Conservation (phyloP, 1,140 invertebrate genomes). For the Drosophila biarmipes region DNA sequence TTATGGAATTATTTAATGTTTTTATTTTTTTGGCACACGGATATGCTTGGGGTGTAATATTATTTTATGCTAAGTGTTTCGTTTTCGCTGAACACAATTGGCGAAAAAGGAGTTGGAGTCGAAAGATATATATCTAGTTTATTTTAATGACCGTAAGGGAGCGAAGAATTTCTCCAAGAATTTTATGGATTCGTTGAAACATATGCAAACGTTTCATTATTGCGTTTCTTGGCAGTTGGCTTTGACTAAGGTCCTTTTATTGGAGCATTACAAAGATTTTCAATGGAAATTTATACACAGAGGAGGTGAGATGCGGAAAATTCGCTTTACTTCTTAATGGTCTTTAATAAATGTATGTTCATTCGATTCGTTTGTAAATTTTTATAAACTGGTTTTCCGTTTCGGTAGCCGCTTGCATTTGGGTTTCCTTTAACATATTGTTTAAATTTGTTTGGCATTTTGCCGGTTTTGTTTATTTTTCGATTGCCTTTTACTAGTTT, state of each 20-base stretch:
- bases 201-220: slow-evolving; percentile 51
- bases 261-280: slow-evolving; percentile 8
- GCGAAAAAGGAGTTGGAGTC: slow-evolving; percentile 31
- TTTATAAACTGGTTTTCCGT: slow-evolving; percentile 9
- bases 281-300: slow-evolving; percentile 21
- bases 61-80: slow-evolving; percentile 58
- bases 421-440: slow-evolving; percentile 17
- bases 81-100: slow-evolving; percentile 66
- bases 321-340: neutral
- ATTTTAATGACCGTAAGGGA: slow-evolving; percentile 54
- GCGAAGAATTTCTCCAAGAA: slow-evolving; percentile 17
- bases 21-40: slow-evolving; percentile 55
- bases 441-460: slow-evolving; percentile 10
- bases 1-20: slow-evolving; percentile 19
- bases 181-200: slow-evolving; percentile 31
- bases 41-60: slow-evolving; percentile 61
- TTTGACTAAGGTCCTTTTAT: slow-evolving; percentile 16
- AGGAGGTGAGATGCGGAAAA: slow-evolving; percentile 2
- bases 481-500: slow-evolving; percentile 17
- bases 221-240: slow-evolving; percentile 68
- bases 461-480: slow-evolving; percentile 8
- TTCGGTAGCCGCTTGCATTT: slow-evolving; percentile 16
- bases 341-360: slow-evolving; percentile 17
- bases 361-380: slow-evolving; percentile 11
- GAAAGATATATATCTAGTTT: slow-evolving; percentile 63